Conservation (phyloP, 2,888 invertebrate species). For the Lepidonotus clava region DNA sequence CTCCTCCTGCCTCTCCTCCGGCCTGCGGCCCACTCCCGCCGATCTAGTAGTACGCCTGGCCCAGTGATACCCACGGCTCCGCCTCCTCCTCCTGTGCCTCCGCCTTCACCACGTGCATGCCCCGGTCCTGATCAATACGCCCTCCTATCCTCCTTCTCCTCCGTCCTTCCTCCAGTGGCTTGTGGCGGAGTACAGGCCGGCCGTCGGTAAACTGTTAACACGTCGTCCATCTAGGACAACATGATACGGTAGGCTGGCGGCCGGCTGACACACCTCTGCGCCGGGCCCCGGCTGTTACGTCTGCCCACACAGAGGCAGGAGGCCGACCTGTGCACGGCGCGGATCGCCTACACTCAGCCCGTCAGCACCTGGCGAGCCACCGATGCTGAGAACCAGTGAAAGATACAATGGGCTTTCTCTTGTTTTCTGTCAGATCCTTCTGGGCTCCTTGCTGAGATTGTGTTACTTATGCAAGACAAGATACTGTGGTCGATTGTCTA, state of each 20-base stretch:
- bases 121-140: conserved; percentile 3
- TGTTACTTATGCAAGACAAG: too few relatives aligned
- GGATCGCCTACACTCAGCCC: not conserved
- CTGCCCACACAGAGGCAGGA: not conserved
- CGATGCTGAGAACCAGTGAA: not conserved
- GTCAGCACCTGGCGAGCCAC: not conserved
- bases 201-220: conserved; percentile 28
- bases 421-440: not conserved
- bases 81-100: too few relatives aligned
- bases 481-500: too few relatives aligned
- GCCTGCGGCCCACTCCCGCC: conserved; percentile 9
- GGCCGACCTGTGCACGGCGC: not conserved
- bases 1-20: conserved; percentile 1
- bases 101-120: not conserved
- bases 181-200: too few relatives aligned
- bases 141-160: not conserved
- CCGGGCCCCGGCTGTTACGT: not conserved
- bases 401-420: not conserved
- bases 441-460: not conserved
- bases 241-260: not conserved
- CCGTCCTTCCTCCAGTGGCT: not conserved
- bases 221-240: conserved; percentile 24
- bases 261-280: not conserved
- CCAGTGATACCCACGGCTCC: conserved; percentile 24
- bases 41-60: not conserved